Evolutionary conservation across 2,797 vertebrate genomes (phyloP).

Genomic region (Bradypodion pumilum): DNA sequence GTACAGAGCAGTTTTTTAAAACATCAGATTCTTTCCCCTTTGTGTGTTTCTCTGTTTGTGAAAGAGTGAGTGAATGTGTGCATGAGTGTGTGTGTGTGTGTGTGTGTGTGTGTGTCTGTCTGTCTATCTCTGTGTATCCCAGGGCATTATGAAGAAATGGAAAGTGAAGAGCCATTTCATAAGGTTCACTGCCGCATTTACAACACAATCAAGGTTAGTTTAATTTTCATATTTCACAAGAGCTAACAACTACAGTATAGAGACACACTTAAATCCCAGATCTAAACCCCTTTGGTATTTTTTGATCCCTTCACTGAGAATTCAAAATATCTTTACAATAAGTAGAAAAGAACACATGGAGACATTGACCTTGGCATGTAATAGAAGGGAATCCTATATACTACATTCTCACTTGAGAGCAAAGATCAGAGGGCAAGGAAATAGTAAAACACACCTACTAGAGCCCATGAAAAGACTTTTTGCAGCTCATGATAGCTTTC

Average conservation of each 20-base stretch:
- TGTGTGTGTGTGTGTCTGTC: no score
- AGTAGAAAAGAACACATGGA: not conserved
- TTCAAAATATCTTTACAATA: conserved; percentile 4
- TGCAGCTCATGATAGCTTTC: not conserved
- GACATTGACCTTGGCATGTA: not conserved
- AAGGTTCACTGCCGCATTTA: not conserved
- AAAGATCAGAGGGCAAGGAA: conserved; percentile 18
- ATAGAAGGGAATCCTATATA: not conserved
- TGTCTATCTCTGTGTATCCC: not conserved
- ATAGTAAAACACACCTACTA: no score
- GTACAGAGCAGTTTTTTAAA: not conserved
- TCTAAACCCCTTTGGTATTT: not conserved
- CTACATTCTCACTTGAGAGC: not conserved
- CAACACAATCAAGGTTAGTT: not conserved
- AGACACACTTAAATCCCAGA: not conserved
- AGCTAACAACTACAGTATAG: not conserved
- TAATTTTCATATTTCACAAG: conserved; percentile 2
- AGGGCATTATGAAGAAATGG: not conserved
- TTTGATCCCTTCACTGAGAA: not conserved
- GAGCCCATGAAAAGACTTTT: not conserved
- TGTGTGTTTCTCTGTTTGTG: no score
- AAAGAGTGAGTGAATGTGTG: no score
- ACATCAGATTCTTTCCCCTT: no score
- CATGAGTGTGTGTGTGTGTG: no score
- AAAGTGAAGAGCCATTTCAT: not conserved